Conservation (phyloP, 2,888 invertebrate species). For the Protonemura montana region DNA sequence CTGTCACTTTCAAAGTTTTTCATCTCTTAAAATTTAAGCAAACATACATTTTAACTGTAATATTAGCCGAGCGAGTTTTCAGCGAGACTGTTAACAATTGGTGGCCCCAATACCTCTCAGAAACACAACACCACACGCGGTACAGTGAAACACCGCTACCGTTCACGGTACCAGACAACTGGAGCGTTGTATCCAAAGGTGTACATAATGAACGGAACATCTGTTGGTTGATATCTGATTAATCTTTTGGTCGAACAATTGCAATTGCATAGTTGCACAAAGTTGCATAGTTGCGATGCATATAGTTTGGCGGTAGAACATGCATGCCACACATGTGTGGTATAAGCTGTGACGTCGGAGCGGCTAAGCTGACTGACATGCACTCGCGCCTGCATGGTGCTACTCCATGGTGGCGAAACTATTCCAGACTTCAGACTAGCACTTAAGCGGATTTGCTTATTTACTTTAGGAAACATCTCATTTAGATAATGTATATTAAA, state of each 20-base stretch:
- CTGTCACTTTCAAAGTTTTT: too few relatives aligned
- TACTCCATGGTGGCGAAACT: background rate
- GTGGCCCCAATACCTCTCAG: too few relatives aligned
- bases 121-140: too few relatives aligned
- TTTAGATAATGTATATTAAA: conserved; percentile 5
- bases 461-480: background rate
- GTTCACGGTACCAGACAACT: background rate
- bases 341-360: background rate
- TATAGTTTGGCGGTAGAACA: background rate
- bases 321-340: background rate
- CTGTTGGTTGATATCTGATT: conserved; percentile 4
- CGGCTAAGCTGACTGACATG: background rate
- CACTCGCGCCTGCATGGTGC: background rate
- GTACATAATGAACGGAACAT: conserved; percentile 12
- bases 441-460: conserved; percentile 12
- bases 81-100: too few relatives aligned
- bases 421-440: background rate
- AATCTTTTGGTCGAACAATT: conserved; percentile 12
- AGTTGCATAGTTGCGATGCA: background rate
- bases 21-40: too few relatives aligned
- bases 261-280: background rate
- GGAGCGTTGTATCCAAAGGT: background rate
- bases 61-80: too few relatives aligned
- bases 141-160: background rate
- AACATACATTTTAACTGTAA: too few relatives aligned